A percentile compares a stretch with the other conserved stretches of the same genome.
phyloP scores from a whole-genome alignment of 2,888 invertebrate genomes.

The Caenorhabditis uteleia region DNA sequence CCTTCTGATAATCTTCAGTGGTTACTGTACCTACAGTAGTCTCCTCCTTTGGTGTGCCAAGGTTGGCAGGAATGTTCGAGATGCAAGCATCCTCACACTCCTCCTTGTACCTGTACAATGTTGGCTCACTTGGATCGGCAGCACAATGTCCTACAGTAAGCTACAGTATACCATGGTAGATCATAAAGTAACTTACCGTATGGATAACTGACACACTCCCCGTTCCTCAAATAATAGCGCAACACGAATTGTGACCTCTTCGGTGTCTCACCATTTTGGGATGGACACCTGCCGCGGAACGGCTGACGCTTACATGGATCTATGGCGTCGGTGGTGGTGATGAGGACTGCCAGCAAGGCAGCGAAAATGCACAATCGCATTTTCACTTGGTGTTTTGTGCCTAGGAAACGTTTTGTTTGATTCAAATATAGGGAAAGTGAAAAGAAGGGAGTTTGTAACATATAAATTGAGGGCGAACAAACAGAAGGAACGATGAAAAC shows the following conservation, averaged over 20 bases:
- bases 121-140: conserved; percentile 65
- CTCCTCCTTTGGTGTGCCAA: conserved; percentile 41
- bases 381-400: conserved; percentile 9
- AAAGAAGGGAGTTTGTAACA: conserved; percentile 5
- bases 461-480: neutral
- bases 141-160: conserved; percentile 66
- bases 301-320: conserved; percentile 69
- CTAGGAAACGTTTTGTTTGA: conserved; percentile 9
- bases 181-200: conserved; percentile 55
- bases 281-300: conserved; percentile 64
- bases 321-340: conserved; percentile 36
- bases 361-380: conserved; percentile 42
- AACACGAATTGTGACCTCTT: conserved; percentile 68
- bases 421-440: conserved; percentile 1
- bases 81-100: conserved; percentile 69
- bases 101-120: conserved; percentile 69
- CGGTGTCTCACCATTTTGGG: conserved; percentile 54
- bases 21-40: conserved; percentile 29
- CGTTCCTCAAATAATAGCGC: conserved; percentile 66
- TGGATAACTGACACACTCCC: conserved; percentile 69
- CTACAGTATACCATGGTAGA: conserved; percentile 60
- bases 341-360: conserved; percentile 32
- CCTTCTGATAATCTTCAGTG: conserved; percentile 33
- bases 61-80: conserved; percentile 39
- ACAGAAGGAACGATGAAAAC: neutral